Percentiles rank a stretch among this genome's conserved stretches.
Evolutionary conservation across 1,140 invertebrate species (phyloP).

Genomic region (Lasioglossum albipes): DNA sequence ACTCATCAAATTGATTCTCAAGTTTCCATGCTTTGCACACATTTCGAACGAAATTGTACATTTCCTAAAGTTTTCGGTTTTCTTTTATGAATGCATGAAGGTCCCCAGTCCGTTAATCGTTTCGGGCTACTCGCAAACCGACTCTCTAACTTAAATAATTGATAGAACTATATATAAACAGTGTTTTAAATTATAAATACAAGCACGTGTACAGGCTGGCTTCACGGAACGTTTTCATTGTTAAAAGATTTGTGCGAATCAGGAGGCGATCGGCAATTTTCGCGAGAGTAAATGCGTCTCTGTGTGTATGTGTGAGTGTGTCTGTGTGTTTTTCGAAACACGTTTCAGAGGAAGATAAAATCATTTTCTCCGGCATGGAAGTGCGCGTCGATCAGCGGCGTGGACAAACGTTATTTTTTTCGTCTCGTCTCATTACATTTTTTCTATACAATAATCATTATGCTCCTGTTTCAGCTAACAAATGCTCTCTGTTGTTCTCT

Average conservation of each 20-base stretch:
- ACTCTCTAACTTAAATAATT: background rate
- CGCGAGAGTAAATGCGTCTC: too few species aligned
- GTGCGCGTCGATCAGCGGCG: constrained; percentile 46
- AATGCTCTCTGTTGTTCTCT: background rate
- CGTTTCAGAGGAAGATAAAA: constrained; percentile 1
- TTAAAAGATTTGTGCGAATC: constrained; percentile 39
- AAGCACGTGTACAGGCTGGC: background rate
- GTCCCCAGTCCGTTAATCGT: background rate
- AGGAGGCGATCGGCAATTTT: background rate
- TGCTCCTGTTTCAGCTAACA: constrained; percentile 1
- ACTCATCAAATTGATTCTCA: too few species aligned
- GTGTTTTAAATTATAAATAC: constrained; percentile 1
- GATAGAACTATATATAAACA: background rate
- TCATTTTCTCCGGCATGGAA: constrained; percentile 3
- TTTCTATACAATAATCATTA: background rate
- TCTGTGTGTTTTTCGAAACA: background rate
- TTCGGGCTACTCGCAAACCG: background rate
- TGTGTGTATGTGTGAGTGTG: background rate
- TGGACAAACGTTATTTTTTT: constrained; percentile 8
- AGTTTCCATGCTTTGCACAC: too few species aligned
- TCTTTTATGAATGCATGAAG: too few species aligned
- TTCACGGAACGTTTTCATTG: background rate
- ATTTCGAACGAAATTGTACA: too few species aligned
- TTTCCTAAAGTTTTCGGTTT: too few species aligned
- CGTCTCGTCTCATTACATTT: too few species aligned